These are phyloP conservation scores for Meteorus cinctellus DNA, from an alignment of 2,888 invertebrate genomes.

Conservation along the genomic window DNA sequence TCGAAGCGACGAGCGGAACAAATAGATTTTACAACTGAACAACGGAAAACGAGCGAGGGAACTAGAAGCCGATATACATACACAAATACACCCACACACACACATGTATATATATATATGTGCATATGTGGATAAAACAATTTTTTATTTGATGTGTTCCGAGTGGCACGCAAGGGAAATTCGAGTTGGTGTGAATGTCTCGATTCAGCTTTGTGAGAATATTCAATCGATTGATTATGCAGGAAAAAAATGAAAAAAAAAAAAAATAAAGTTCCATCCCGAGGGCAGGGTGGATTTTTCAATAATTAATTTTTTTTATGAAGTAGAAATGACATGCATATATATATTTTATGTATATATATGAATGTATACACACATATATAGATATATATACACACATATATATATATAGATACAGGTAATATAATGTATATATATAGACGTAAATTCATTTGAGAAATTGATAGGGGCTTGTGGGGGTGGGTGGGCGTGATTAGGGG, in stretches of 20 bases:
- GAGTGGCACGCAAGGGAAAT: constrained; percentile 34
- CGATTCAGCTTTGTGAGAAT: constrained; percentile 33
- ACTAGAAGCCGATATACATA: constrained; percentile 7
- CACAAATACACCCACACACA: constrained; percentile 2
- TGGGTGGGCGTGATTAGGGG: background rate
- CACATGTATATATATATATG: too few species aligned
- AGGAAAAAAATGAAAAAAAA: constrained; percentile 31
- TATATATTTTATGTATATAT: constrained; percentile 54
- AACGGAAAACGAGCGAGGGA: constrained; percentile 45
- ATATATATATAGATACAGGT: constrained; percentile 47
- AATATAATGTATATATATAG: constrained; percentile 51
- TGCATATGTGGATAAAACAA: background rate
- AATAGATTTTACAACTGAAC: constrained; percentile 60
- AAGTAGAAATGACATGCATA: constrained; percentile 64
- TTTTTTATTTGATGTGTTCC: constrained; percentile 17
- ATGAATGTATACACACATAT: constrained; percentile 47
- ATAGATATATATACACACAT: constrained; percentile 44
- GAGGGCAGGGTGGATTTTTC: constrained; percentile 48
- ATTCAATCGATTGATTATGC: constrained; percentile 43
- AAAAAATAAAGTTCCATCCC: constrained; percentile 51
- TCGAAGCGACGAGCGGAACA: constrained; percentile 56
- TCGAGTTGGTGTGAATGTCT: constrained; percentile 3
- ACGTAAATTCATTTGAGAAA: constrained; percentile 3
- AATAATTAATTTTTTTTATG: constrained; percentile 48
- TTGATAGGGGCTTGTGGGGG: background rate